Evolutionary conservation across 1,140 invertebrate genomes (phyloP), one percentile per base, ranked within the genome.

Genomic region (Caenorhabditis tropicalis): DNA sequence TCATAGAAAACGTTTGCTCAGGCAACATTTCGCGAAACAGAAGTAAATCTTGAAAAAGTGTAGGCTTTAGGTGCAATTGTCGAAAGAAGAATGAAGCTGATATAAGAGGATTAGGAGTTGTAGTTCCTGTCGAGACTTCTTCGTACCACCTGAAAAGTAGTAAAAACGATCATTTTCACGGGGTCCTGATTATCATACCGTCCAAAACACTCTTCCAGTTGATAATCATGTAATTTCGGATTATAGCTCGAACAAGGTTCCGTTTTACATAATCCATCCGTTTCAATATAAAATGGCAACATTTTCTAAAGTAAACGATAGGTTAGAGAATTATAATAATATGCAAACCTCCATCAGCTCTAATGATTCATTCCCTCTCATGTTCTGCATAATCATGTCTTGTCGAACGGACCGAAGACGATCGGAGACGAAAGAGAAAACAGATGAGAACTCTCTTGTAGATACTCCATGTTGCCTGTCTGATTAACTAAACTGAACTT

Each of bases 191-290:
- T n/a, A 19, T 21, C 2, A 7, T 31, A 82, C 43, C 56, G 19
- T 48, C 56, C 56, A 24, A 82, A 82, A 24, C 82, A 82, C 19
- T 82, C 82, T 36, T 82, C 82, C 58, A 82, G 24, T 29, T 82
- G 82, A 48, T 46, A 43, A 70, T 27, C 27, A 24, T 82, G 82
- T 31, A 82, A 43, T 31, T 82, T 82, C 27, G 33, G 24, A 31
- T 82, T 33, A 24, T 82, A 82, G 27, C 24, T 46, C 3, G 1
- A n/a, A 19, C 24, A 29, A 12, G 2, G 24, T 29, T 5, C 15
- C 43, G 46, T 70, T 29, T 56, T 65, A 46, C 82, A 82, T 2
- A 74, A 2, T 21, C 39, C 56, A 19, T 82, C 82, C 6, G 82
- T 49, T 24, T 82, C 82, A 1, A 82, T 31, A 31, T 82, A 82